Evolutionary conservation across 1,140 invertebrate genomes (phyloP).

Genomic region (Oryctes rhinoceros): DNA sequence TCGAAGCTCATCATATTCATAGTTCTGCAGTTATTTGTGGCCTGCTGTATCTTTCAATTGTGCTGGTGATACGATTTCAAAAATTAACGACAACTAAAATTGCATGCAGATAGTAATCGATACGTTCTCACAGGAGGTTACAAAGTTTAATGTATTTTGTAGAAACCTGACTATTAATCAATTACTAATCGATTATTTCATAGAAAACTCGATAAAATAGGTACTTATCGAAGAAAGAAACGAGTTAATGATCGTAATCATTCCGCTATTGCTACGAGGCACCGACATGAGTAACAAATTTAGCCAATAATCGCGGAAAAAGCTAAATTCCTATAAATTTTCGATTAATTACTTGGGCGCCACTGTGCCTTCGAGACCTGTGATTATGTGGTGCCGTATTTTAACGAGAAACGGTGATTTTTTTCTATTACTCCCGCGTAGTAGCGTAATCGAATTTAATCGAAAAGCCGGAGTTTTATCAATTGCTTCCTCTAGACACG

Average conservation of each 20-base stretch:
- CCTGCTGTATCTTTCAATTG: no score
- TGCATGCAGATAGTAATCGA: no score
- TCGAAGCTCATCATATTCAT: no score
- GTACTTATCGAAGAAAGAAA: no score
- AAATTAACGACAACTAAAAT: no score
- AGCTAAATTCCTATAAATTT: slow-evolving; percentile 30
- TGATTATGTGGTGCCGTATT: slow-evolving; percentile 32
- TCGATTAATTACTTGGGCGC: slow-evolving; percentile 26
- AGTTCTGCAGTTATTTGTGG: no score
- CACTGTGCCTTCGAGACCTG: not conserved
- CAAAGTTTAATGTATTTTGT: no score
- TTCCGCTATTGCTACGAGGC: not conserved
- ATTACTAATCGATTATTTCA: no score
- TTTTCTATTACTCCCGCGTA: slow-evolving; percentile 9
- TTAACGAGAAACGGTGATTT: slow-evolving; percentile 37
- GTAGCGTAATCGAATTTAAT: not conserved
- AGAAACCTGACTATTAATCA: no score
- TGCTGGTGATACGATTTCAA: no score
- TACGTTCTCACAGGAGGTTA: no score
- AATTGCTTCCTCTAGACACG: slow-evolving; percentile 20
- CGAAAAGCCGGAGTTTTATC: slow-evolving; percentile 14
- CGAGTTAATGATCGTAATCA: not conserved
- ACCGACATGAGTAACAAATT: not conserved
- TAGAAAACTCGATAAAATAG: no score
- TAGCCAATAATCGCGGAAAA: not conserved